Evolutionary conservation across 2,113 vertebrate genomes (phyloP).

Genomic region (Sebastes fasciatus): DNA sequence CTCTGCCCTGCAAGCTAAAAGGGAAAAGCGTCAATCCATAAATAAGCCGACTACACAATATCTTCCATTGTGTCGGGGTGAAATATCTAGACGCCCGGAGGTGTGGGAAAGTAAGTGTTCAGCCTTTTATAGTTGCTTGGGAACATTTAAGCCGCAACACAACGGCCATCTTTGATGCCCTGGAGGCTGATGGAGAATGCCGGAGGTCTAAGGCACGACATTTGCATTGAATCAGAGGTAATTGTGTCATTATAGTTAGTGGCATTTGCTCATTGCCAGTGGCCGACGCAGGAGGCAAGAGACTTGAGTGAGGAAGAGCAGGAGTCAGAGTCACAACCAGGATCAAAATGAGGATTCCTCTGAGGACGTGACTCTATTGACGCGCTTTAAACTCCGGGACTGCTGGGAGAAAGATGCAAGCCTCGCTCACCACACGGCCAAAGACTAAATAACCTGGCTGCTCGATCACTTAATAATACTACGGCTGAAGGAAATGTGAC

Average conservation of each 20-base stretch:
- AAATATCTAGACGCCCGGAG: slow-evolving; percentile 49
- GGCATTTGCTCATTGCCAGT: slow-evolving; percentile 6
- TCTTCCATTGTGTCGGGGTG: slow-evolving; percentile 54
- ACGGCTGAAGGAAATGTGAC: slow-evolving; percentile 2
- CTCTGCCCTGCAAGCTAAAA: slow-evolving; percentile 70
- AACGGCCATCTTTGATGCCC: background rate
- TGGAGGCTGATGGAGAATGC: background rate
- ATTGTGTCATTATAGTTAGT: slow-evolving; percentile 45
- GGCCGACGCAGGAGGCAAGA: slow-evolving; percentile 2
- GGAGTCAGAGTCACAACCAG: slow-evolving; percentile 17
- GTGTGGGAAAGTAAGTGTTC: background rate
- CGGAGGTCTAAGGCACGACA: background rate
- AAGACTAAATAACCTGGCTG: background rate
- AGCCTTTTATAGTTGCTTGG: slow-evolving; percentile 22
- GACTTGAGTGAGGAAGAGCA: slow-evolving; percentile 15
- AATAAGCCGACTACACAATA: slow-evolving; percentile 59
- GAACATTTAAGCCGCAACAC: slow-evolving; percentile 33
- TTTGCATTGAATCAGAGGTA: slow-evolving; percentile 53
- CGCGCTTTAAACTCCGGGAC: slow-evolving; percentile 18
- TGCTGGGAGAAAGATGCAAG: slow-evolving; percentile 25
- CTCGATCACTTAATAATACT: slow-evolving; percentile 15
- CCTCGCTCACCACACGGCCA: background rate
- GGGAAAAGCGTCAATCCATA: slow-evolving; percentile 65
- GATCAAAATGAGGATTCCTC: slow-evolving; percentile 39
- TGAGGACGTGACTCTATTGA: slow-evolving; percentile 12